These are phyloP conservation scores for Mus spicilegus DNA, from an alignment of 2,113 vertebrate genomes.

Conservation along the genomic window DNA sequence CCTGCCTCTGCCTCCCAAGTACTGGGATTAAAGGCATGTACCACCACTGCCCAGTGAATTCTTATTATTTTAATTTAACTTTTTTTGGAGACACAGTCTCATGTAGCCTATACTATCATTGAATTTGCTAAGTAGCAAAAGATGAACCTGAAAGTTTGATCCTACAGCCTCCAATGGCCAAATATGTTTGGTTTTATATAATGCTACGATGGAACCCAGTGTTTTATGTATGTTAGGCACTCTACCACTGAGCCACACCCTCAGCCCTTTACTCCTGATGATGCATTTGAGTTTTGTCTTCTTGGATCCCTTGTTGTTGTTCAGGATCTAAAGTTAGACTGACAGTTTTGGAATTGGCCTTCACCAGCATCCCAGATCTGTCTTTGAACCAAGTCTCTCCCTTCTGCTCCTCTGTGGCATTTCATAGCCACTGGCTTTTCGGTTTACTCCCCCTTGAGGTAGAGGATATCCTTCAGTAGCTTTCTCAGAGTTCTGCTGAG, in stretches of 20 bases:
- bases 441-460: neutral
- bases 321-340: neutral
- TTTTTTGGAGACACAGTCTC: neutral
- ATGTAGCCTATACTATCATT: neutral
- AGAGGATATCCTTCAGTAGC: neutral
- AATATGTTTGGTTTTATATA: neutral
- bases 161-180: neutral
- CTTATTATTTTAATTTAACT: neutral
- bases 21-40: too few species aligned
- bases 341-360: neutral
- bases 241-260: neutral
- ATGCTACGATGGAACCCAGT: too few species aligned
- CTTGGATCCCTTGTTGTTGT: neutral
- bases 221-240: neutral
- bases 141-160: neutral
- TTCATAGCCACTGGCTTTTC: neutral
- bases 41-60: too few species aligned
- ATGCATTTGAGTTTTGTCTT: neutral
- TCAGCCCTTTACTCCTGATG: neutral
- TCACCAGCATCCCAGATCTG: neutral
- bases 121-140: neutral
- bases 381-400: neutral
- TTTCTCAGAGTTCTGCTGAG: slow-evolving; percentile 3
- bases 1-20: too few species aligned
- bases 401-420: neutral